phyloP scores from a whole-genome alignment of 2,888 invertebrate species.

The Standfussiana lucernea region DNA sequence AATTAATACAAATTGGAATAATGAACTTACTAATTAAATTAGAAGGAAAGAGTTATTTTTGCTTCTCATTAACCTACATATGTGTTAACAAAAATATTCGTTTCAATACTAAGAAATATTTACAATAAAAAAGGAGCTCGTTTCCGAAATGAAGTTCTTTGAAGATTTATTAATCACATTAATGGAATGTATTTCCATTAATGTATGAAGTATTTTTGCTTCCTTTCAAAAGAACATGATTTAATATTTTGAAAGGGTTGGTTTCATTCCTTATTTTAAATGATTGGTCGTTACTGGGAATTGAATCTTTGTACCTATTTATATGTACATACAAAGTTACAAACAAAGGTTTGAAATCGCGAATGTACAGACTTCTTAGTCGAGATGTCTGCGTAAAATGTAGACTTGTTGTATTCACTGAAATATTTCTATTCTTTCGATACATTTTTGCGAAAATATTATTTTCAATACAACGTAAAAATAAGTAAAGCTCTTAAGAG shows the following conservation, averaged over 20 bases:
- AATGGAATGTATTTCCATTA: constrained; percentile 53
- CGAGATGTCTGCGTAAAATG: background rate
- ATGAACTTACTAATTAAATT: constrained; percentile 44
- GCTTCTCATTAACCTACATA: background rate
- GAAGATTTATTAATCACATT: constrained; percentile 58
- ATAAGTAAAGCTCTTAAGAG: background rate
- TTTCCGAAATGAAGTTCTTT: constrained; percentile 46
- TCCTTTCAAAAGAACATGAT: constrained; percentile 27
- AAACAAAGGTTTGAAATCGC: background rate
- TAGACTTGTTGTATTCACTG: background rate
- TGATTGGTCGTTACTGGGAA: background rate
- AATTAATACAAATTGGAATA: constrained; percentile 38
- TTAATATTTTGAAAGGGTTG: constrained; percentile 34
- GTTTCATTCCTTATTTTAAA: constrained; percentile 33
- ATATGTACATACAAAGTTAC: background rate
- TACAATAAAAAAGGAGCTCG: constrained; percentile 30
- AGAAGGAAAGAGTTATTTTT: constrained; percentile 4
- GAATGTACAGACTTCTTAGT: background rate
- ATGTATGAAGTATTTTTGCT: constrained; percentile 35
- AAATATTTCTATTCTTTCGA: background rate
- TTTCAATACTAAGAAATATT: too few species aligned
- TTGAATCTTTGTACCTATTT: background rate
- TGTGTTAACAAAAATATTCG: constrained; percentile 33
- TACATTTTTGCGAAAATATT: background rate
- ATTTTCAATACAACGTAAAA: background rate